A percentile compares a stretch with the other conserved stretches of the same genome.
Evolutionary conservation across 1,140 invertebrate genomes (phyloP).

Genomic region (Pemphigus obesinymphae): DNA sequence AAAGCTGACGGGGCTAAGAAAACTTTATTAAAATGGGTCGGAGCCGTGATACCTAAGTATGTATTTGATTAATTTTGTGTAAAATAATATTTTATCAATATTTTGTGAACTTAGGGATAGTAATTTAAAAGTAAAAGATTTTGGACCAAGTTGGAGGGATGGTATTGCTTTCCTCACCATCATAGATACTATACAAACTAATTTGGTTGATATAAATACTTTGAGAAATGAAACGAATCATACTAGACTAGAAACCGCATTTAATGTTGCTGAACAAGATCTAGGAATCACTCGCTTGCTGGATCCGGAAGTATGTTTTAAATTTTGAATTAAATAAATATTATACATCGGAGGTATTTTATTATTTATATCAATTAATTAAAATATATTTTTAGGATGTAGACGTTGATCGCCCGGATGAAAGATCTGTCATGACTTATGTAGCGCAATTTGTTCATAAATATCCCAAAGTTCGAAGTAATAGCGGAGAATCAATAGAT

Average conservation of each 20-base stretch:
- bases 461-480: conserved; percentile 69
- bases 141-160: conserved; percentile 95
- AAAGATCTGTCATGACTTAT: conserved; percentile 99
- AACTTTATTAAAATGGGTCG: conserved; percentile 90
- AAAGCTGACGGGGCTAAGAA: conserved; percentile 86
- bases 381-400: conserved; percentile 64
- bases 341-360: neutral
- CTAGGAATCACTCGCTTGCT: conserved; percentile 88
- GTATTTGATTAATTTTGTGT: conserved; percentile 46
- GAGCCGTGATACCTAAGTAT: conserved; percentile 86
- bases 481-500: conserved; percentile 65
- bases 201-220: conserved; percentile 80
- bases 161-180: conserved; percentile 94
- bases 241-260: conserved; percentile 84
- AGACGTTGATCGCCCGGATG: conserved; percentile 93
- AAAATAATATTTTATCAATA: conserved; percentile 30
- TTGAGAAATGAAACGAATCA: conserved; percentile 72
- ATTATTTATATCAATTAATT: neutral
- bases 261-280: conserved; percentile 85
- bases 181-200: conserved; percentile 90
- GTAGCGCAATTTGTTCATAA: conserved; percentile 97
- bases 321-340: neutral
- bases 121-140: conserved; percentile 86
- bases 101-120: conserved; percentile 61
- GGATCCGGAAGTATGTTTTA: conserved; percentile 67